Evolutionary conservation across 1,140 invertebrate species (phyloP).

Genomic region (Bilobella aurantiaca): DNA sequence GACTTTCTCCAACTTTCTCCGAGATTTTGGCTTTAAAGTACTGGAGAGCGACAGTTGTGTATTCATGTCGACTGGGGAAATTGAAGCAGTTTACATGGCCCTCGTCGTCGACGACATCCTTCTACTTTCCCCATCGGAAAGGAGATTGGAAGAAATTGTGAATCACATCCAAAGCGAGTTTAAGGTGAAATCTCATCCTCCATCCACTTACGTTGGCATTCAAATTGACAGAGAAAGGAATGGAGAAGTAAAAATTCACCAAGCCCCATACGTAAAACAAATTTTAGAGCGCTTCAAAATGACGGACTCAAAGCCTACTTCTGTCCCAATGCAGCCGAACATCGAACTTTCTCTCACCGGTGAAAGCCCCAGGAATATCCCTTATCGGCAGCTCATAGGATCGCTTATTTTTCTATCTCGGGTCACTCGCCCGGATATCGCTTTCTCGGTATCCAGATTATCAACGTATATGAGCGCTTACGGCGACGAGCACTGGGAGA

Average conservation of each 20-base stretch:
- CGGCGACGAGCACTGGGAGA: constrained; percentile 26
- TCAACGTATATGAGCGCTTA: constrained; percentile 19
- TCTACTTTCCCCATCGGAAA: constrained; percentile 23
- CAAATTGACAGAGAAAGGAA: constrained; percentile 31
- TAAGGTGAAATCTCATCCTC: constrained; percentile 23
- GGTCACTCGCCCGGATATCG: constrained; percentile 1
- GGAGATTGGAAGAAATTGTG: constrained; percentile 29
- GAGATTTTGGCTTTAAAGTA: not conserved
- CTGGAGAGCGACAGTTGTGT: constrained; percentile 10
- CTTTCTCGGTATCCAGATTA: constrained; percentile 17
- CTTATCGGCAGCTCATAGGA: constrained; percentile 11
- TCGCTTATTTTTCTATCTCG: constrained; percentile 5
- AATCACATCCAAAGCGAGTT: constrained; percentile 31
- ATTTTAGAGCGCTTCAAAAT: constrained; percentile 12
- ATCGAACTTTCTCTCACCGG: not conserved
- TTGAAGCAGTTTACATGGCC: not conserved
- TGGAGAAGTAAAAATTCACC: constrained; percentile 19
- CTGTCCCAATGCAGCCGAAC: constrained; percentile 16
- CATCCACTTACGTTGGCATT: constrained; percentile 34
- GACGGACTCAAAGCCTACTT: constrained; percentile 10
- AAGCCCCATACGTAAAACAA: constrained; percentile 26
- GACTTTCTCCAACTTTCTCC: constrained; percentile 18
- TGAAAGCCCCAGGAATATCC: not conserved
- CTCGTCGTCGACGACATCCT: constrained; percentile 32
- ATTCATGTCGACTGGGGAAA: constrained; percentile 4